Percentiles rank a stretch among this genome's conserved stretches.
phyloP scores from a whole-genome alignment of 2,888 invertebrate genomes.

The Lepidochitona cinerea region DNA sequence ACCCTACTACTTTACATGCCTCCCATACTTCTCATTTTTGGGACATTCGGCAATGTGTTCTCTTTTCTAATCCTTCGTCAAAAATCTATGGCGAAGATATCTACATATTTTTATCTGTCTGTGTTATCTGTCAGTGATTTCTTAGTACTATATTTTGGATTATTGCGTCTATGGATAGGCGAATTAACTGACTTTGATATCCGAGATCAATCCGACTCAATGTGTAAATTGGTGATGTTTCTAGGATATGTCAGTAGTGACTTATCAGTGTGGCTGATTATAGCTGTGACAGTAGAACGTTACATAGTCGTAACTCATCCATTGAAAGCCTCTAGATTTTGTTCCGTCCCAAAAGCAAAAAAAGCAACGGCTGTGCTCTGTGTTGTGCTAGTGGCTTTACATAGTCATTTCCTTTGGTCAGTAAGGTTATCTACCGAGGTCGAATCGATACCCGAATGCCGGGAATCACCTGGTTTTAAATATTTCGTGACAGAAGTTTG shows the following conservation, averaged over 20 bases:
- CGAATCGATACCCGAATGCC: slow-evolving; percentile 34
- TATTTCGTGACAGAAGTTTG: slow-evolving; percentile 50
- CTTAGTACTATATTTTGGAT: slow-evolving; percentile 62
- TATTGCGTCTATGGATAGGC: slow-evolving; percentile 63
- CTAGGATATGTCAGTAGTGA: slow-evolving; percentile 62
- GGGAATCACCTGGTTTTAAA: slow-evolving; percentile 24
- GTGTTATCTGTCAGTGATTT: slow-evolving; percentile 65
- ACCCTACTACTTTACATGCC: slow-evolving; percentile 58
- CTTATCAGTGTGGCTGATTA: slow-evolving; percentile 67
- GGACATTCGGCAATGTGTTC: slow-evolving; percentile 67
- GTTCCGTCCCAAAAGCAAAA: slow-evolving; percentile 54
- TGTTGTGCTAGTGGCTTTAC: slow-evolving; percentile 48
- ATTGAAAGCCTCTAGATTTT: slow-evolving; percentile 56
- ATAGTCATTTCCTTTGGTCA: slow-evolving; percentile 64
- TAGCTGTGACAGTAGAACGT: slow-evolving; percentile 66
- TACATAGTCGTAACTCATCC: slow-evolving; percentile 67
- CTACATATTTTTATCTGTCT: slow-evolving; percentile 67
- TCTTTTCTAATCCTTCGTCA: slow-evolving; percentile 63
- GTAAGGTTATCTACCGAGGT: slow-evolving; percentile 23
- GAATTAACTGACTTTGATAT: slow-evolving; percentile 57
- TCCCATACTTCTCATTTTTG: slow-evolving; percentile 60
- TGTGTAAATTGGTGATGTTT: slow-evolving; percentile 59
- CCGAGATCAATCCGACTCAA: slow-evolving; percentile 48
- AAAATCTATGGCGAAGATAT: slow-evolving; percentile 61
- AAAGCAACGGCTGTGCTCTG: slow-evolving; percentile 50